Evolutionary conservation across 1,140 invertebrate species (phyloP), one percentile per base, ranked within the genome.

Genomic region (Panagrolaimus sp.): DNA sequence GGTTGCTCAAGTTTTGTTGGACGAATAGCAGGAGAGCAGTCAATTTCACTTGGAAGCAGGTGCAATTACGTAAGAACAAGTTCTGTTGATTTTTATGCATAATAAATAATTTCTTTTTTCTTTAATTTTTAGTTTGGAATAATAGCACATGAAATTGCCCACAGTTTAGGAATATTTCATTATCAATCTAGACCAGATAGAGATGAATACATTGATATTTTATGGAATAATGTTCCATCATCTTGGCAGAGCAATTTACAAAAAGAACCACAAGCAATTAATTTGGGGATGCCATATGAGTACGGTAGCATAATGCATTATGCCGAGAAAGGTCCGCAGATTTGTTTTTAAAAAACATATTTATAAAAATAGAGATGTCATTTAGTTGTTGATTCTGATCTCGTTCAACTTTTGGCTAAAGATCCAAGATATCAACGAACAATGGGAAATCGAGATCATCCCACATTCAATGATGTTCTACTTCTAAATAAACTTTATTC

Each of bases 231-330:
- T 57, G n/a, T 57, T n/a, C 20, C 27, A 25, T 27, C 20, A 8
- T 4, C 20, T 1, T 25, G 20, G 51, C 14, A 57, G 8, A 27
- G 51, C 8, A 57, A 57, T 20, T 57, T 25, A 25, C 51, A 57
- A 57, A 16, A 25, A 57, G 9, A 16, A 5, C n/a, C 2, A 11
- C 9, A 20, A 57, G 13, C 51, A 57, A 16, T 27, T 13, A 27
- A 13, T 57, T 57, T 25, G 4, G 51, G 51, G 0, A 27, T 57
- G 14, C 20, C 20, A 4, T 57, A 57, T 57, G 51, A 57, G 8
- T 57, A 57, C 27, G 51, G 51, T 23, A 25, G 20, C 27, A 20
- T 57, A 20, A 57, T 57, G 51, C 51, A 57, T 57, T 57, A 57
- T 57, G 51, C 20, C 20, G 31, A 38, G 31, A 38, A 57, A 23